Evolutionary conservation across 2,113 vertebrate genomes (phyloP).

Genomic region (Pluvianellus socialis): DNA sequence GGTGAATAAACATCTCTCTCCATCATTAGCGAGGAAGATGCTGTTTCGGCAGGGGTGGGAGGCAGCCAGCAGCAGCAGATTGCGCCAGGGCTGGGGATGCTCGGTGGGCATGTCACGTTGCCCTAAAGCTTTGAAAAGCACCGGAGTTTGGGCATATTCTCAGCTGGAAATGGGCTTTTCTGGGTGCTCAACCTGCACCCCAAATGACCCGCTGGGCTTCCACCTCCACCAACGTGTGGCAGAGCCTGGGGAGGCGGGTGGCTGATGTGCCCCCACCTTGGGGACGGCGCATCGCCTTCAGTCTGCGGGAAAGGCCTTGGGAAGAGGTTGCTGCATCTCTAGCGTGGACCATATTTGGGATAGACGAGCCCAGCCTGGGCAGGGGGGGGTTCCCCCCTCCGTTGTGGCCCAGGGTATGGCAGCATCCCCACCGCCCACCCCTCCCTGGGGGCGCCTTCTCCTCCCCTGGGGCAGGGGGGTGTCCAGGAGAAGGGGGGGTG

Average conservation of each 20-base stretch:
- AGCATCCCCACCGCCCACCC: fast-evolving
- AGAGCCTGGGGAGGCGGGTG: no score
- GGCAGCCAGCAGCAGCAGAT: background rate
- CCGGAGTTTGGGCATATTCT: background rate
- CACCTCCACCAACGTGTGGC: fast-evolving
- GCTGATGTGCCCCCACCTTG: fast-evolving
- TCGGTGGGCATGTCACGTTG: fast-evolving
- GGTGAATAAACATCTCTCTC: background rate
- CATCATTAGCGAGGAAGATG: background rate
- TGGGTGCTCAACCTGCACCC: background rate
- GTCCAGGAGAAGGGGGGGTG: background rate
- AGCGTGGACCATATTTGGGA: fast-evolving
- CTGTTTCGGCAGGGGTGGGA: background rate
- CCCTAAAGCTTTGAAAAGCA: background rate
- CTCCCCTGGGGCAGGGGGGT: fast-evolving
- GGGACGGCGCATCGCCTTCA: background rate
- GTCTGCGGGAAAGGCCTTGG: background rate
- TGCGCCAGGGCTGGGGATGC: background rate
- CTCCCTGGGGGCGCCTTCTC: no score
- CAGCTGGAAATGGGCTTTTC: fast-evolving
- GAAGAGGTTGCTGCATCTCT: background rate
- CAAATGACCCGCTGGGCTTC: background rate
- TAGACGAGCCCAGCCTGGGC: background rate
- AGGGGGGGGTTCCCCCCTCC: background rate
- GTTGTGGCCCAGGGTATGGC: background rate